These are phyloP conservation scores for Athrips mouffetella DNA, from an alignment of 2,888 invertebrate species.

Conservation along the genomic window DNA sequence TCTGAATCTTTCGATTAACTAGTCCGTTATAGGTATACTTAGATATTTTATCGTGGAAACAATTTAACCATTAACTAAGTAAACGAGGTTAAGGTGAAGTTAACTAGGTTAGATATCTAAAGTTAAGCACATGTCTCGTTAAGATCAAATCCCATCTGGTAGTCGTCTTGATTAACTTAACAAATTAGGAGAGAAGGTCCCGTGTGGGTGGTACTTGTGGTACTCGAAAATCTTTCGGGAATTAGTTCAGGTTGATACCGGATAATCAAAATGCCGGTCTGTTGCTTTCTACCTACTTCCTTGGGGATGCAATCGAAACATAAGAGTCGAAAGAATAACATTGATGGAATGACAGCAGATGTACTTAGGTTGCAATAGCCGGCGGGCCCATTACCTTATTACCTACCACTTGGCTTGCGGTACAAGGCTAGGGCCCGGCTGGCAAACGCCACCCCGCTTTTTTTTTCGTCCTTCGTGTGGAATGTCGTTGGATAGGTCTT, in stretches of 20 bases:
- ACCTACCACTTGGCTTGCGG: too few relatives aligned
- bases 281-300: too few relatives aligned
- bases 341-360: too few relatives aligned
- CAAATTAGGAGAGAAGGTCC: constrained; percentile 24
- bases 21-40: neutral
- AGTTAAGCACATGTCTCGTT: constrained; percentile 11
- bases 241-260: neutral
- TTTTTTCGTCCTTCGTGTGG: too few relatives aligned
- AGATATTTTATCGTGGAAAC: neutral
- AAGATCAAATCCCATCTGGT: constrained; percentile 22
- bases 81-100: neutral
- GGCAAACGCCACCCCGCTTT: too few relatives aligned
- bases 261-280: too few relatives aligned
- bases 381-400: too few relatives aligned
- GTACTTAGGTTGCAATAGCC: too few relatives aligned
- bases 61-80: neutral
- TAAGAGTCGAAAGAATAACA: too few relatives aligned
- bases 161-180: constrained; percentile 23
- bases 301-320: too few relatives aligned
- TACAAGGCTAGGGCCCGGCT: too few relatives aligned
- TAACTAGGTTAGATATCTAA: neutral
- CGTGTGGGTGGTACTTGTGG: constrained; percentile 16
- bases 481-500: too few relatives aligned
- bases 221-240: constrained; percentile 1
- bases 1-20: neutral